Evolutionary conservation across 1,140 invertebrate genomes (phyloP).

Genomic region (Zaprionus vittiger): DNA sequence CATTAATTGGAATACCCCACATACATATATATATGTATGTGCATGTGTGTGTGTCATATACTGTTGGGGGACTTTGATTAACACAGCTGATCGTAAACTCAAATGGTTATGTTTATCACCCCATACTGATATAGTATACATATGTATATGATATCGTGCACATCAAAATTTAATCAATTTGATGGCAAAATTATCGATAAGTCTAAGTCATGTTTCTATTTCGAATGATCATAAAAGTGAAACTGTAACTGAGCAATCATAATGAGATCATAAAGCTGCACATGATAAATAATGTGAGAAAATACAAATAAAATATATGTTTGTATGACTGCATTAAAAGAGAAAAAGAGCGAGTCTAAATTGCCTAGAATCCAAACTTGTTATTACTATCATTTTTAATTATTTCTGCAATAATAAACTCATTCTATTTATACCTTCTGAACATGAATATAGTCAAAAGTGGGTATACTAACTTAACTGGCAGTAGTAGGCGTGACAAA

Average conservation of each 20-base stretch:
- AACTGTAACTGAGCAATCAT: background rate
- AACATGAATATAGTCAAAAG: too few species aligned
- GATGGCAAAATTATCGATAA: background rate
- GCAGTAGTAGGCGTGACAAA: too few species aligned
- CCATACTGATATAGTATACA: background rate
- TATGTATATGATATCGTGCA: background rate
- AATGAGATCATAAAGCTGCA: background rate
- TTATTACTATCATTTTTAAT: background rate
- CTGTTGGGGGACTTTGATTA: constrained; percentile 8
- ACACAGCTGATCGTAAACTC: constrained; percentile 23
- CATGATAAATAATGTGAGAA: background rate
- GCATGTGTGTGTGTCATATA: background rate
- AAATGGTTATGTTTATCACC: constrained; percentile 8
- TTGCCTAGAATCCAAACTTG: background rate
- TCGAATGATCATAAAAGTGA: background rate
- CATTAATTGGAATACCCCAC: constrained; percentile 25
- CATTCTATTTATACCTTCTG: too few species aligned
- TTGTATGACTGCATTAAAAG: background rate
- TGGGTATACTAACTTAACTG: too few species aligned
- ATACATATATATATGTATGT: background rate
- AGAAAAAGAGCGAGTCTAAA: background rate
- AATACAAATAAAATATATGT: background rate
- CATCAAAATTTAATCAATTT: background rate
- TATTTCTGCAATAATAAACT: background rate
- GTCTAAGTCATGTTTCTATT: background rate